Base-by-base conservation (phyloP, 1,140 invertebrate species). In the Drosophila arawakana region DNA sequence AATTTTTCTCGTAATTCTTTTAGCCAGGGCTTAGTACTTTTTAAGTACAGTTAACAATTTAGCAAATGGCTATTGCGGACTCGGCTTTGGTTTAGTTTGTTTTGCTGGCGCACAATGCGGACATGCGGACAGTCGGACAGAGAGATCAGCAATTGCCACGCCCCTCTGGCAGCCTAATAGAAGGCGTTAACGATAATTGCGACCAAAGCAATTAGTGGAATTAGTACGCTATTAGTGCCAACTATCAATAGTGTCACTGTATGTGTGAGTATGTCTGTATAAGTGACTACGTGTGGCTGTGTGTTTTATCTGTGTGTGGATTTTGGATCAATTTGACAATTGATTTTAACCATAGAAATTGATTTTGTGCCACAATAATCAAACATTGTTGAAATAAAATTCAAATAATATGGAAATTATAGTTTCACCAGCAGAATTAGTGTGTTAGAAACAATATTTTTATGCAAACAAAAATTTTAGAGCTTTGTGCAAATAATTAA, bases 181-280 rank as follows among this genome's bases (percentile, higher is more conserved):
- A 44, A 68, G 60, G 78, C 80, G 84, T 73, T 61, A 83, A 70
- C 72, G 84, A 89, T 89, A 89, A 89, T 89, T 89, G 84, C 80
- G 73, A 71, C 85, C 85, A 88, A 73, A 89, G 84, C 84, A 89
- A 89, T 89, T 89, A 89, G 84, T 72, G 73, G 80, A 85, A 89
- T 89, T 89, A 89, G 85, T 89, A 61, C 84, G 78, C 85, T 85
- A 88, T 88, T 88, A 88, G 84, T 75, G 84, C 80, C 78, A 70
- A 73, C 82, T 82, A 84, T 84, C 82, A 88, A 85, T 70, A 79
- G 79, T 65, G 30, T 18, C 18, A 21, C n/a, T 63, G 37, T 76
- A 6, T 74, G 46, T 58, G 30, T 52, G 49, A 72, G 69, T 78
- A 65, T 75, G 46, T 50, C 30, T 60, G 54, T 44, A 39, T 78